phyloP scores from a whole-genome alignment of 1,140 invertebrate species.

The Leucophenga varia region DNA sequence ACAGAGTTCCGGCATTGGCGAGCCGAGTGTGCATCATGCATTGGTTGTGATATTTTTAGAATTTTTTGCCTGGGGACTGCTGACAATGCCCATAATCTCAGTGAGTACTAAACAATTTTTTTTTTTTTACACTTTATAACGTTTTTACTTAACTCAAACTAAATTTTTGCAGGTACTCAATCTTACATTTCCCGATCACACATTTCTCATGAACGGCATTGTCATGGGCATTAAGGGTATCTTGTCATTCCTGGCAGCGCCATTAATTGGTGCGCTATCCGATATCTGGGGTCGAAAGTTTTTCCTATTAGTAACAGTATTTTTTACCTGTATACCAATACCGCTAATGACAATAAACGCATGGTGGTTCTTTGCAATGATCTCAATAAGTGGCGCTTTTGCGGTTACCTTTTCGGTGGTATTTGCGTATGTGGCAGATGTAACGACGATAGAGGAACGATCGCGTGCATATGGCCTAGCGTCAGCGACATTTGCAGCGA shows the following conservation, averaged over 20 bases:
- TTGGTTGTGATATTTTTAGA: conserved; percentile 98
- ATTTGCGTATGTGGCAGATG: conserved; percentile 99
- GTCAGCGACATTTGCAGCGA: conserved; percentile 98
- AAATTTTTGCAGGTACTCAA: conserved; percentile 73
- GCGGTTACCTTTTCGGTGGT: conserved; percentile 99
- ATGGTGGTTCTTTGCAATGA: conserved; percentile 99
- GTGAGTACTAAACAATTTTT: conserved; percentile 62
- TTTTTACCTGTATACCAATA: conserved; percentile 98
- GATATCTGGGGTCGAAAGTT: conserved; percentile 98
- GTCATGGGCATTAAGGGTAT: conserved; percentile 99
- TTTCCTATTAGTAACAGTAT: conserved; percentile 97
- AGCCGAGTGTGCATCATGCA: conserved; percentile 96
- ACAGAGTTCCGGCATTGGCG: conserved; percentile 77
- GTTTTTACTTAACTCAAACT: background rate
- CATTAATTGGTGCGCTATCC: conserved; percentile 93
- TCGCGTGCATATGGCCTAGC: conserved; percentile 96
- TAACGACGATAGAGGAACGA: conserved; percentile 96
- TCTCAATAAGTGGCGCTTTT: conserved; percentile 97
- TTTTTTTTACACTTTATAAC: background rate
- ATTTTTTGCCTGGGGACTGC: conserved; percentile 98
- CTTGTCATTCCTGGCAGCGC: conserved; percentile 94
- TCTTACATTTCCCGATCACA: conserved; percentile 97
- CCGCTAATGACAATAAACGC: conserved; percentile 98
- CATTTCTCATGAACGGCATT: conserved; percentile 98
- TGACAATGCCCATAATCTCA: conserved; percentile 97